Percentiles rank a stretch among this genome's conserved stretches.
Conservation (phyloP, 2,113 vertebrate species). For the Odocoileus hemionus region DNA sequence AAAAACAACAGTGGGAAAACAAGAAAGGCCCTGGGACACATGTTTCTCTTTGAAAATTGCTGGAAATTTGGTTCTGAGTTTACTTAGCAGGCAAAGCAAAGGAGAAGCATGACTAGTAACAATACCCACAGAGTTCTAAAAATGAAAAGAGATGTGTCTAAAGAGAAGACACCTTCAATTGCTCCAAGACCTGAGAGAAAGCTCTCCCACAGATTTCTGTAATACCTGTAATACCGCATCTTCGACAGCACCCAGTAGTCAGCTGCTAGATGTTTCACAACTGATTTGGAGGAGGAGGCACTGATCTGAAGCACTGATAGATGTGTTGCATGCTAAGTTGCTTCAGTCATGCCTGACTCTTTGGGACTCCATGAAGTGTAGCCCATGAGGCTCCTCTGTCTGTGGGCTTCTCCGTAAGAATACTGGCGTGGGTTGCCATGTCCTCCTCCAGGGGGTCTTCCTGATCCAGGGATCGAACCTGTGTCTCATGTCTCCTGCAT, state of each 20-base stretch:
- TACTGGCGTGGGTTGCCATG: too few relatives aligned
- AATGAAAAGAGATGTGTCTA: neutral
- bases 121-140: neutral
- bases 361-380: too few relatives aligned
- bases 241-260: neutral
- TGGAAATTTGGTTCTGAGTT: neutral
- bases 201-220: neutral
- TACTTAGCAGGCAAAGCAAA: conserved; percentile 1
- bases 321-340: neutral
- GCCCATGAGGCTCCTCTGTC: too few relatives aligned
- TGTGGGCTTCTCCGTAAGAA: too few relatives aligned
- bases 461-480: neutral
- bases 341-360: too few relatives aligned
- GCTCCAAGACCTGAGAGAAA: neutral
- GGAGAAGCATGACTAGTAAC: neutral
- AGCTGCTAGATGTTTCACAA: neutral
- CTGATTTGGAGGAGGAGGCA: too few relatives aligned
- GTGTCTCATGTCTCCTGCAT: neutral
- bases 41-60: neutral
- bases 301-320: neutral
- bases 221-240: neutral
- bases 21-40: neutral
- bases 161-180: neutral
- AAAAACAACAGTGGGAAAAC: neutral
- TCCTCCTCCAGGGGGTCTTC: neutral